Evolutionary conservation across 2,113 vertebrate species (phyloP), one percentile per base, ranked within the genome.

Genomic region (Coptodon bakossiorum): DNA sequence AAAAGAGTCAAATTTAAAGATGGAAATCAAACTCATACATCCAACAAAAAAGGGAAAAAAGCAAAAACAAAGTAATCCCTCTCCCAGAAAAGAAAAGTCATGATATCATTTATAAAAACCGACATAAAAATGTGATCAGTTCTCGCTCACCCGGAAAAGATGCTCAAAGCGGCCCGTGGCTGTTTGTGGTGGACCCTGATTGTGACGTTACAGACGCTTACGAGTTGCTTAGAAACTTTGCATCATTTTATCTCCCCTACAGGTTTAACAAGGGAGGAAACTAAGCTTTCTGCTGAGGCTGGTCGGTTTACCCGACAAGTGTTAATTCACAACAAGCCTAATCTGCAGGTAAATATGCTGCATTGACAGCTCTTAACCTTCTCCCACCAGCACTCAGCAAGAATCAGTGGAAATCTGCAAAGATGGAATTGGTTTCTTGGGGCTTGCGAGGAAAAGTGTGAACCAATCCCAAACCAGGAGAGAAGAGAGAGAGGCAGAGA

Each of bases 41-140:
- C 83, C 79, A 85, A 91, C 54, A 86, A 83, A 85, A 84, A 89
- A 90, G 71, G 34, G 61, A 80, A 53, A 12, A 11, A 38, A 66
- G 79, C 43, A 90, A 91, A 82, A 81, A 78, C 80, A 88, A 82
- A 82, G 45, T 81, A 73, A 86, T 87, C 88, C 90, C 91, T 91
- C 92, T 93, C 93, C 93, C 91, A 86, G 80, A 85, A 94, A 90
- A 91, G 52, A 92, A 93, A 91, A 84, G 76, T 86, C 81, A 85
- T 92, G 87, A 93, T 90, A 91, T 93, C 85, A 79, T 91, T 87
- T 93, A 91, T 90, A 84, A 92, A 94, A 91, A 91, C 66, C 12
- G 80, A 92, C 85, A 84, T 88, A 90, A 91, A 93, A 92, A 92
- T 86, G 88, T 92, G 91, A 94, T 94, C 90, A 88, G 84, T 90